Conservation (phyloP, 2,888 invertebrate genomes). For the Eupithecia vulgata region DNA sequence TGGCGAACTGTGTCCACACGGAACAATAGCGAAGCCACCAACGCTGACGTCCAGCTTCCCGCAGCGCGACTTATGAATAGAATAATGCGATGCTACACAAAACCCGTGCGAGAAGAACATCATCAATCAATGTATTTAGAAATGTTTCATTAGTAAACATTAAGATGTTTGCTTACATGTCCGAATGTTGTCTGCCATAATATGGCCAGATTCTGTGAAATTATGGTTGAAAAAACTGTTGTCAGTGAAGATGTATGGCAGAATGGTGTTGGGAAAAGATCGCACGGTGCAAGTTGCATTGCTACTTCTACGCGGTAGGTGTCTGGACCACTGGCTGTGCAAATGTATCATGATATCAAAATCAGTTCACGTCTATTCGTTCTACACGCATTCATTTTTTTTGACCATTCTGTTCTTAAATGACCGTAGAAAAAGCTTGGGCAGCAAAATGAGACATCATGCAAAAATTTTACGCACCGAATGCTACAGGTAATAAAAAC, state of each 20-base stretch:
- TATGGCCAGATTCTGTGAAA: constrained; percentile 76
- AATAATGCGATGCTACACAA: constrained; percentile 76
- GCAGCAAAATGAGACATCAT: constrained; percentile 63
- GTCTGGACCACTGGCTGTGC: constrained; percentile 66
- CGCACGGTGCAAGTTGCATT: constrained; percentile 51
- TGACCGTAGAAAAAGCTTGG: constrained; percentile 47
- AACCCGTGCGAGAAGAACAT: constrained; percentile 70
- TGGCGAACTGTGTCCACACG: constrained; percentile 69
- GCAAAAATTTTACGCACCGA: constrained; percentile 41
- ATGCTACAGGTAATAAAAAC: constrained; percentile 36
- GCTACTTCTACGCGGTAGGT: constrained; percentile 64
- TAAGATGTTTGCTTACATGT: constrained; percentile 84
- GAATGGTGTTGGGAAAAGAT: constrained; percentile 62
- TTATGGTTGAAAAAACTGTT: constrained; percentile 71
- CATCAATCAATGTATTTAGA: constrained; percentile 82
- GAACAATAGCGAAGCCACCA: constrained; percentile 80
- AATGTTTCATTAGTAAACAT: constrained; percentile 84
- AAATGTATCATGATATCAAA: constrained; percentile 60
- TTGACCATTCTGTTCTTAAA: constrained; percentile 49
- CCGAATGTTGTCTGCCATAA: constrained; percentile 73
- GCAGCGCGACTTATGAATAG: constrained; percentile 79
- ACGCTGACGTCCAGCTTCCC: constrained; percentile 73
- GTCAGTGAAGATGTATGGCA: constrained; percentile 64
- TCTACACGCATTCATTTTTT: constrained; percentile 46
- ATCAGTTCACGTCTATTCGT: constrained; percentile 54